Evolutionary conservation across 2,797 vertebrate genomes (phyloP), one percentile per base, ranked within the genome.

Genomic region (Typhlichthys eigenmanni): DNA sequence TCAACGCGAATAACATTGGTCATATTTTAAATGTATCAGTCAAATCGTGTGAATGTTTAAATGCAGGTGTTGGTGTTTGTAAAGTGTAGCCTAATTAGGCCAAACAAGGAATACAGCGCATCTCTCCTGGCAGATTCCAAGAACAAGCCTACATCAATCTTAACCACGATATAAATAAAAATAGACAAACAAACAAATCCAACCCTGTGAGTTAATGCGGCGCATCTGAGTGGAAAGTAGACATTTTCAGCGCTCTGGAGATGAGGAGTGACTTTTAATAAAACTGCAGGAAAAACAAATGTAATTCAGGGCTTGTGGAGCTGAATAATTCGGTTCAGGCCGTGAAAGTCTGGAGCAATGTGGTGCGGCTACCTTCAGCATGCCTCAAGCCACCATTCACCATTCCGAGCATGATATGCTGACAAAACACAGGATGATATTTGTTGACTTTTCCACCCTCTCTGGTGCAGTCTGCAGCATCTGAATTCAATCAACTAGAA

Each of bases 201-300:
- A 78, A 91, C 90, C 91, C 88, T 92, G 93, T 90, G 93, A 94
- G 95, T 95, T 95, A 96, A 96, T 95, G 95, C 81, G 92, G 95
- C 93, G 95, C 95, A 96, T 96, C 95, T 95, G 95, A 92, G 95
- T 94, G 95, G 95, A 96, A 97, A 96, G 95, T 94, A 93, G 95
- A 96, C 95, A 93, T 95, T 97, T 97, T 95, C 95, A 98, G 95
- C 94, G 92, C 84, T 87, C 94, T 94, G 93, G 94, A 95, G 94
- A 96, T 92, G 94, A 95, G 92, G 92, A 96, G 92, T 93, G 94
- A 96, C 94, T 96, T 95, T 95, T 95, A 95, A 96, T 96, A 95
- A 94, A 94, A 94, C 88, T 92, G 92, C 87, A 90, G 90, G 90
- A 92, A 93, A 93, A 95, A 93, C 91, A 94, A 94, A 93, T 94